Evolutionary conservation across 2,888 invertebrate species (phyloP).

Genomic region (Gymnocheta viridis): DNA sequence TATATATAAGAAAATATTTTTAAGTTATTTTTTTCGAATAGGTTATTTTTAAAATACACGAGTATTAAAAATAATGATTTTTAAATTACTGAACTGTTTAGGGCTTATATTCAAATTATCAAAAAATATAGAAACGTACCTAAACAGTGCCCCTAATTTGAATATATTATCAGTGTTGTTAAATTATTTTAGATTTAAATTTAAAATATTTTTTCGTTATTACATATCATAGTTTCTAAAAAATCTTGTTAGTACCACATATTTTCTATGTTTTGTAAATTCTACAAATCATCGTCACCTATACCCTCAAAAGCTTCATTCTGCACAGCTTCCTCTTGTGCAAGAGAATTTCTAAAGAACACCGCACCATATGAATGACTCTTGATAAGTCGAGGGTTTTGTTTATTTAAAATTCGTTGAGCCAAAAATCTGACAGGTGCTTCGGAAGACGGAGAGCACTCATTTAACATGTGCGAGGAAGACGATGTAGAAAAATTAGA

Average conservation of each 20-base stretch:
- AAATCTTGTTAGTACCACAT: not conserved
- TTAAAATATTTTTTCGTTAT: not conserved
- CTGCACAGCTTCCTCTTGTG: slow-evolving; percentile 88
- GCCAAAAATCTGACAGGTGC: slow-evolving; percentile 84
- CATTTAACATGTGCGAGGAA: slow-evolving; percentile 70
- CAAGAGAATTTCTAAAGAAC: slow-evolving; percentile 85
- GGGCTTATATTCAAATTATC: too few species aligned
- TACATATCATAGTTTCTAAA: not conserved
- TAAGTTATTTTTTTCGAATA: too few species aligned
- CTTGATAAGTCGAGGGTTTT: slow-evolving; percentile 84
- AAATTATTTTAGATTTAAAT: not conserved
- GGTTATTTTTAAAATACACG: too few species aligned
- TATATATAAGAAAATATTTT: too few species aligned
- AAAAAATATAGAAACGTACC: too few species aligned
- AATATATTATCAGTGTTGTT: not conserved
- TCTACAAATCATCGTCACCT: slow-evolving; percentile 94
- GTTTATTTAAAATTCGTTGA: slow-evolving; percentile 85
- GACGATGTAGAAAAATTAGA: slow-evolving; percentile 67
- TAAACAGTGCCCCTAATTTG: not conserved
- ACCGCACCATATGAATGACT: slow-evolving; percentile 83
- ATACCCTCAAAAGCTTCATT: slow-evolving; percentile 97
- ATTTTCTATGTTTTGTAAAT: not conserved
- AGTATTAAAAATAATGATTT: too few species aligned
- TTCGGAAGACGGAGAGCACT: slow-evolving; percentile 69
- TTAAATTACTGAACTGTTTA: too few species aligned